A percentile compares a stretch with the other conserved stretches of the same genome.
Conservation (phyloP, 2,888 invertebrate genomes). For the Agrochola macilenta region DNA sequence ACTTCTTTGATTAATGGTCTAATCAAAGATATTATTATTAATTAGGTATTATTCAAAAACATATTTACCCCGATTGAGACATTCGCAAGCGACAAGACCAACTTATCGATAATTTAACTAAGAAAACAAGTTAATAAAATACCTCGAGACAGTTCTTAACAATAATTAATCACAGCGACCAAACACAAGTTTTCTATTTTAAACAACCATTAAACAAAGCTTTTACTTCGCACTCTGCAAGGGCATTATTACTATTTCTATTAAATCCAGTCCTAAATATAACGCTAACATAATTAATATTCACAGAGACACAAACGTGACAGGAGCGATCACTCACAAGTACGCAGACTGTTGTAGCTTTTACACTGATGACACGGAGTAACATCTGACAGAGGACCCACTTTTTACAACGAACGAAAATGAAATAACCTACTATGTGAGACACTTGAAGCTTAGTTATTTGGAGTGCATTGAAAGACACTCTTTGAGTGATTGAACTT, state of each 20-base stretch:
- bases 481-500: neutral
- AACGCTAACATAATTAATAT: constrained; percentile 72
- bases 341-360: constrained; percentile 73
- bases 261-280: constrained; percentile 38
- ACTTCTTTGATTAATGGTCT: too few relatives aligned
- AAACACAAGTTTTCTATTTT: constrained; percentile 17
- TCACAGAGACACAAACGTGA: constrained; percentile 68
- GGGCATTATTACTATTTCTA: constrained; percentile 36
- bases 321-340: constrained; percentile 76
- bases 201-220: constrained; percentile 13
- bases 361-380: constrained; percentile 53
- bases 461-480: neutral
- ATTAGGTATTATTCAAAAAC: neutral
- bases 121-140: neutral
- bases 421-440: neutral
- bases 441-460: neutral
- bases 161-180: constrained; percentile 13
- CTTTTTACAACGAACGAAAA: constrained; percentile 8
- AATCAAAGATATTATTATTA: neutral
- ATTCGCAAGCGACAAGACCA: neutral
- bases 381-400: constrained; percentile 17
- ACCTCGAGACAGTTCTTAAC: neutral
- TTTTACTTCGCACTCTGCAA: constrained; percentile 28
- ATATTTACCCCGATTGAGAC: neutral
- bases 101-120: neutral